Evolutionary conservation across 2,113 vertebrate species (phyloP).

Genomic region (Salminus brasiliensis): DNA sequence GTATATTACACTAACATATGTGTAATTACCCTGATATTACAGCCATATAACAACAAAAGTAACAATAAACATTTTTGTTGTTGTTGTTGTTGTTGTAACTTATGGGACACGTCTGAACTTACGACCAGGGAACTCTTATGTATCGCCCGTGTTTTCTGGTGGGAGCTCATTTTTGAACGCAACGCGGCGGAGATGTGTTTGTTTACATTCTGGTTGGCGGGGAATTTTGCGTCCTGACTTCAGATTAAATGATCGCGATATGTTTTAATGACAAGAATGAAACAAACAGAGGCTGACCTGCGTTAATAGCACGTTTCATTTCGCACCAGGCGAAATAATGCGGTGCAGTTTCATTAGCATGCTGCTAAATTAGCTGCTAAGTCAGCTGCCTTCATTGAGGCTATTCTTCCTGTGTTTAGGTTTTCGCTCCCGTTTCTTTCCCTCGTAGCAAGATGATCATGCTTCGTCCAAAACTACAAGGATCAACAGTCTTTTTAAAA

Average conservation of each 20-base stretch:
- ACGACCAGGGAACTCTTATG: neutral
- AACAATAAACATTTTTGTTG: neutral
- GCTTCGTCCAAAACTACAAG: no score
- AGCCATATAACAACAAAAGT: neutral
- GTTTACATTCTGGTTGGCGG: conserved; percentile 12
- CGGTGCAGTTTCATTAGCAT: neutral
- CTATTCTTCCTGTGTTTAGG: no score
- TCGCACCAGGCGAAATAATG: neutral
- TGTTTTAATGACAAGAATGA: neutral
- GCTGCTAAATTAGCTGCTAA: no score
- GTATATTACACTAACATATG: neutral
- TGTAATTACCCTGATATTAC: neutral
- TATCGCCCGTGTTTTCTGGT: neutral
- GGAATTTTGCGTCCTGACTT: neutral
- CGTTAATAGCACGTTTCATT: neutral
- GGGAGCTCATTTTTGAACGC: neutral
- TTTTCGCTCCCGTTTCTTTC: no score
- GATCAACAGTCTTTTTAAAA: no score
- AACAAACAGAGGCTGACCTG: neutral
- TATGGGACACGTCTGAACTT: neutral
- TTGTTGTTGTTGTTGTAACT: neutral
- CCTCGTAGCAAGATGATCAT: no score
- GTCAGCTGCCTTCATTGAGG: no score
- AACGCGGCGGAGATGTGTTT: neutral
- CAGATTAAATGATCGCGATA: no score